phyloP scores from a whole-genome alignment of 2,113 vertebrate species.

The Malurus alboscapulatus region DNA sequence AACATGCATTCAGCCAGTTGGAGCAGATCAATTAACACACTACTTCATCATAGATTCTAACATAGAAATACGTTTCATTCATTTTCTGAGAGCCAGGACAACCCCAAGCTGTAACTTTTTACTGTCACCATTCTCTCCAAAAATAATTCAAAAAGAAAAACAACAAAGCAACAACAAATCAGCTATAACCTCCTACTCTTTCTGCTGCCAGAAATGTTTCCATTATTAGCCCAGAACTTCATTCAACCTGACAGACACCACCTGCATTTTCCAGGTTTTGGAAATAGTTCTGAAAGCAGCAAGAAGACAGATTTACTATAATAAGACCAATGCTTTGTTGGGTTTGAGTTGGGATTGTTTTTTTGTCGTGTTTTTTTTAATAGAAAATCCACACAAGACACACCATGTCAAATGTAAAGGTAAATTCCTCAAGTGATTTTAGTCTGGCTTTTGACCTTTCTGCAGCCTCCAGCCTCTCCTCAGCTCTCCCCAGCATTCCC shows the following conservation, averaged over 20 bases:
- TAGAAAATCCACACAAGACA: background rate
- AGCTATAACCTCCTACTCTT: background rate
- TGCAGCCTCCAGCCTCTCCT: background rate
- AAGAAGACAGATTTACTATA: background rate
- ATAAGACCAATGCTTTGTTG: background rate
- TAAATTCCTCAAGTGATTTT: background rate
- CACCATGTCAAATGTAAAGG: background rate
- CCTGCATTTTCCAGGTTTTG: background rate
- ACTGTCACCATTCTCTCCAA: background rate
- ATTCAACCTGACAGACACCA: background rate
- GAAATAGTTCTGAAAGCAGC: background rate
- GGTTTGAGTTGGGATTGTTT: background rate
- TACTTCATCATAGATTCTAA: background rate
- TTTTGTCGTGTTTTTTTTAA: background rate
- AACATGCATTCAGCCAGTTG: background rate
- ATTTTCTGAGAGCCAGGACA: background rate
- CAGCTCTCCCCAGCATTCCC: background rate
- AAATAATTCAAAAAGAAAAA: background rate
- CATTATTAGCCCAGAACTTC: background rate
- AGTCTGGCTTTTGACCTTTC: conserved; percentile 56
- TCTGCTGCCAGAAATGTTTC: background rate
- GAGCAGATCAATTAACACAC: background rate
- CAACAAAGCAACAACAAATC: background rate
- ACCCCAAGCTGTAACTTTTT: background rate
- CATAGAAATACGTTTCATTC: background rate